Evolutionary conservation across 1,140 invertebrate genomes (phyloP), one percentile per base, ranked within the genome.

Genomic region (Littorina saxatilis): DNA sequence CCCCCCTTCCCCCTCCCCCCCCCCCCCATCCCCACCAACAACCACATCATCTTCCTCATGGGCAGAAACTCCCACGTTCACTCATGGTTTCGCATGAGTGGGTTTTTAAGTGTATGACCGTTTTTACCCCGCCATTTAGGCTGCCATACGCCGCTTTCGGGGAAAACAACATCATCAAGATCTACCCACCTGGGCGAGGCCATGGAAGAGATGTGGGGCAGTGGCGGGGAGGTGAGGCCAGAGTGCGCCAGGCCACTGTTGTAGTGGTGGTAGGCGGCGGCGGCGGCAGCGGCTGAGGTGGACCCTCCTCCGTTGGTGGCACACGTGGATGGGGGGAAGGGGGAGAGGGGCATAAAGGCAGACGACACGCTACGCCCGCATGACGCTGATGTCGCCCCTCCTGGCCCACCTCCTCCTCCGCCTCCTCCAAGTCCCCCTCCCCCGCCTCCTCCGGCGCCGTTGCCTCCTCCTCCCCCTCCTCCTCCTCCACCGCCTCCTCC

Each of bases 171-270:
- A 47, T 17, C 43, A 17, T 47, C 17, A 47, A 5, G 17, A 17
- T 47, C 7, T 23, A 66, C 66, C 23, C 35, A 68, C 66, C 76
- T 52, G 29, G 88, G 86, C 29, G 89, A 88, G 35, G 90, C 85
- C 88, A 92, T 90, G 37, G 90, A 90, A 79, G 92, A 90, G 83
- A 90, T 91, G 84, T 91, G 90, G 23, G 90, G 90, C 63, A 90
- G 85, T 2, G 90, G 88, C 2, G 90, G 88, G 23, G 91, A 86
- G 68, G 85, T 90, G 35, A 90, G 82, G 70, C 84, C 88, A 77
- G 86, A 87, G 74, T 87, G 83, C 52, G 85, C 83, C 66, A 89
- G 81, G 27, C 85, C 80, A 35, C 86, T 78, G 58, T 85, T 84
- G 74, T 83, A 79, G 50, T 82, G 78, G 81, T 84, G 91, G 83